A percentile compares a stretch with the other conserved stretches of the same genome.
These are phyloP conservation scores for Gymnothorax reevesii DNA, from an alignment of 2,797 vertebrate species.

Conservation along the genomic window DNA sequence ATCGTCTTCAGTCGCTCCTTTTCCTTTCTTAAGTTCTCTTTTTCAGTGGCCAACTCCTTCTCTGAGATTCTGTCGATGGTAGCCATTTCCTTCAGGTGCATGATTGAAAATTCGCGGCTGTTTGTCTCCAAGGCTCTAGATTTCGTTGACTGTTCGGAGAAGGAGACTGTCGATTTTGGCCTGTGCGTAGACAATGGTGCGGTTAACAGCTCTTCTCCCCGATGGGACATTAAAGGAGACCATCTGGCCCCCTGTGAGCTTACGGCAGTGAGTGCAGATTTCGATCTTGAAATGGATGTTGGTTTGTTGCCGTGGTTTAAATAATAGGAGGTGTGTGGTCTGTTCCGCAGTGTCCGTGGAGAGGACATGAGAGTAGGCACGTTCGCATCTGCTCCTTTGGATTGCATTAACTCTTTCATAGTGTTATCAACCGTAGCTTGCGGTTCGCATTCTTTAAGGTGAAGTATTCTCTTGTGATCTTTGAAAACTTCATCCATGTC, in stretches of 20 bases:
- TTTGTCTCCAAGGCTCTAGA: conserved; percentile 31
- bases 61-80: conserved; percentile 74
- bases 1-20: conserved; percentile 51
- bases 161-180: conserved; percentile 29
- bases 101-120: conserved; percentile 61
- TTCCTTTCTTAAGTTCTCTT: conserved; percentile 55
- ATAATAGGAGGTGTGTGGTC: conserved; percentile 31
- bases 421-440: conserved; percentile 67
- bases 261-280: conserved; percentile 45
- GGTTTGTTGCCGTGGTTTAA: neutral
- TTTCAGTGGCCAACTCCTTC: conserved; percentile 61
- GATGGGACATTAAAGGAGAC: neutral
- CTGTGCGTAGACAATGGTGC: neutral
- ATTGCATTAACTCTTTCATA: conserved; percentile 66
- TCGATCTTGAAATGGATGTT: conserved; percentile 31
- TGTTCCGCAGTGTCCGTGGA: conserved; percentile 33
- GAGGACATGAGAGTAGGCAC: conserved; percentile 36
- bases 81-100: conserved; percentile 71
- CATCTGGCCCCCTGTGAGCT: conserved; percentile 1
- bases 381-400: conserved; percentile 5
- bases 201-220: neutral
- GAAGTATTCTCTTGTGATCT: conserved; percentile 59
- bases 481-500: conserved; percentile 52
- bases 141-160: neutral
- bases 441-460: conserved; percentile 66